Percentiles rank a stretch among this genome's conserved stretches.
Evolutionary conservation across 2,113 vertebrate species (phyloP).

Genomic region (Pseudonaja textilis): DNA sequence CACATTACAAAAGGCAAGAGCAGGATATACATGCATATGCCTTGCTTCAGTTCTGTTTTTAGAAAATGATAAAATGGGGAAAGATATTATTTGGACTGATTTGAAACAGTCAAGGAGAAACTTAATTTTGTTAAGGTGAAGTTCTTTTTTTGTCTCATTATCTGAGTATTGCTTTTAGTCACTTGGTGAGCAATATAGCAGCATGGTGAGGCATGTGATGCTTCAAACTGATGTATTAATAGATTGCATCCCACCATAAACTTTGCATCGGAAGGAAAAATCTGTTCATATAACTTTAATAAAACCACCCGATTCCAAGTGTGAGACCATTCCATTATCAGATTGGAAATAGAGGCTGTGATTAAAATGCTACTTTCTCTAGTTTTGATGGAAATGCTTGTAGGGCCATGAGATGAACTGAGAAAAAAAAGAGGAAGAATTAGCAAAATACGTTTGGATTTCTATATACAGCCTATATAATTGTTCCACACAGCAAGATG

Average conservation of each 20-base stretch:
- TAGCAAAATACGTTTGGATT: neutral
- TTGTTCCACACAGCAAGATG: neutral
- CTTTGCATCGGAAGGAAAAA: neutral
- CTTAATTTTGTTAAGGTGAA: neutral
- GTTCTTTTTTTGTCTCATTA: neutral
- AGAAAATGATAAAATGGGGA: neutral
- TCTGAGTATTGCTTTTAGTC: neutral
- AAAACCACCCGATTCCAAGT: neutral
- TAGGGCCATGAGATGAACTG: neutral
- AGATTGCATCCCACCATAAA: neutral
- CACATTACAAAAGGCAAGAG: neutral
- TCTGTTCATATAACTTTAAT: neutral
- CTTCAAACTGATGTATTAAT: neutral
- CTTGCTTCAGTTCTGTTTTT: neutral
- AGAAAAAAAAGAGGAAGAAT: fast-evolving
- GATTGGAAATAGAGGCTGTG: neutral
- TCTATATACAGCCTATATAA: neutral
- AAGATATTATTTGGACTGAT: neutral
- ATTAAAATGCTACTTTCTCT: neutral
- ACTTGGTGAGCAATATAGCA: neutral
- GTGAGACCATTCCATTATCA: neutral
- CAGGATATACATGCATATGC: neutral
- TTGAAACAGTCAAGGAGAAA: neutral
- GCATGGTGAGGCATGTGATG: neutral
- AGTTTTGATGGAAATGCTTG: neutral